Base-by-base conservation (phyloP, 2,888 invertebrate genomes). In the Sipha maydis region DNA sequence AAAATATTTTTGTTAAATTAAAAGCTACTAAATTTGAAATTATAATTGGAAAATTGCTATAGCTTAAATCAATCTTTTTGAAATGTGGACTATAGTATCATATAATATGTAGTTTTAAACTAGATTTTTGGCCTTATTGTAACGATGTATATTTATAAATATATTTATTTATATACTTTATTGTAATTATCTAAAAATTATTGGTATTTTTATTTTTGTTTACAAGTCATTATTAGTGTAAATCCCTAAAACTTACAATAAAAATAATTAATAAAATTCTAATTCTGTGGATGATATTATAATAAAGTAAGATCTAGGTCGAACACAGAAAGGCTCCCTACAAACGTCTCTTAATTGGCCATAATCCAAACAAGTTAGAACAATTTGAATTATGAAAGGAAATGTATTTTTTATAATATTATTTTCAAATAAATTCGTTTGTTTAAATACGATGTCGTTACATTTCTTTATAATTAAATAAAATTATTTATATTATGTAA, bases 281-380 rank as follows among this genome's bases (percentile, higher is more conserved):
- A 80, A 19, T 0, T 41, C n/a, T 5, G 17, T n/a, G 1, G 31
- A 48, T 69, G 19, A 78, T 31, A 69, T 48, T 41, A 48, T 69
- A 77, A n/a, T 56, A 48, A 69, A 85, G 69, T 34, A 54, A 54
- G 69, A 85, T 85, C 31, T 85, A 78, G 85, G 85, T 85, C 85
- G n/a, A 34, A 9, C 48, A 19, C 34, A 85, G 48, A 77, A 69
- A 76, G 21, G 48, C 14, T 76, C 25, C 31, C 11, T 61, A 38
- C 31, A 76, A 76, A 76, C 76, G 67, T 85, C 48, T 85, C 48
- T 84, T 67, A 77, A 69, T 78, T 85, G 85, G 85, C 85, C 3
- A 48, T 69, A 54, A 78, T 78, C 85, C 85, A 85, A 82, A 83
- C 31, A 56, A 75, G 73, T 54, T 54, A 31, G 61, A 88, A 25